Base-by-base conservation (phyloP, 1,140 invertebrate genomes). In the Scaptomyza montana region DNA sequence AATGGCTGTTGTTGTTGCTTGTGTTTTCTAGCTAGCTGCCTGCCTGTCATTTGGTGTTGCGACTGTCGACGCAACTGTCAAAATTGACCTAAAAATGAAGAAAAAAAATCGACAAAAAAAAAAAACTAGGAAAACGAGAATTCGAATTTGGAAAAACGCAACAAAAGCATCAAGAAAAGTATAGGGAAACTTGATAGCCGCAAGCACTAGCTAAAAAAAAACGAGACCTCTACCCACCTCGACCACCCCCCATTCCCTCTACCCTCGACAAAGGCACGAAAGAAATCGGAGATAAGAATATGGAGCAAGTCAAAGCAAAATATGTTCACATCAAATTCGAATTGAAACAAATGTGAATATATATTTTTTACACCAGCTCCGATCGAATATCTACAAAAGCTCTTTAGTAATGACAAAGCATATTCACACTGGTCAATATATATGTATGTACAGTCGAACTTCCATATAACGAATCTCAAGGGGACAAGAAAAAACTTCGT, bases 1-100 rank as follows among this genome's bases (percentile, higher is more conserved):
- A 36, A 46, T 51, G 21, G 66, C 45, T 50, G 41, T 43, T 60
- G 33, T 56, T 43, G 21, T 51, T 68, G 57, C 33, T 12, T 55
- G 46, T 45, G 59, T 47, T 28, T 25, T 53, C 39, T 54, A 43
- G 77, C 43, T 62, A 63, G 33, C 33, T 9, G 33, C 30, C 4
- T 33, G 30, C 7, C 82, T 85, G 80, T 84, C 80, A 81, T 74
- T 87, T 79, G 72, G 43, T 63, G 51, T 70, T 39, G 41, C 54
- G 46, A 70, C 71, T 85, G 81, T 85, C 70, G 81, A 73, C 73
- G 79, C 74, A 81, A 85, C 81, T 87, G 84, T 87, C 84, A 87
- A 84, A 87, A 84, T 84, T 87, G 84, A 87, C 84, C 84, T 66
- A 87, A 89, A 87, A 85, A 87, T 62, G 46, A 69, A 69, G 46